Conservation (phyloP, 2,113 vertebrate species). For the Solea senegalensis region DNA sequence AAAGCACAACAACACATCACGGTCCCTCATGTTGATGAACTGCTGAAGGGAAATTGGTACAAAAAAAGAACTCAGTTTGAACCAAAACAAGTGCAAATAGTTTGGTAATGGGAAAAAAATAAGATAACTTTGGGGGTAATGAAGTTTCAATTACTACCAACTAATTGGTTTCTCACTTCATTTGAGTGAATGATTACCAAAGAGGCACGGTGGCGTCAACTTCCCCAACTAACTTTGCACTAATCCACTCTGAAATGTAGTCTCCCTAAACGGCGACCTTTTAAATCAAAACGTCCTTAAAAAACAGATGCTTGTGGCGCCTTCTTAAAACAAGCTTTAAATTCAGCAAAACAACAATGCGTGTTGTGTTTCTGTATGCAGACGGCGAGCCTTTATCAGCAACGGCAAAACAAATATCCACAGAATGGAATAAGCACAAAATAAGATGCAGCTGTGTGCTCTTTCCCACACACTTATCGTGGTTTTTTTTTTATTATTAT, state of each 20-base stretch:
- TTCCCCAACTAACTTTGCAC: slow-evolving; percentile 31
- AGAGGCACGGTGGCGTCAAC: slow-evolving; percentile 37
- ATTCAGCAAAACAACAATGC: not conserved
- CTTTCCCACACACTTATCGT: not conserved
- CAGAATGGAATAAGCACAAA: slow-evolving; percentile 36
- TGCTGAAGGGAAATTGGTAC: no score
- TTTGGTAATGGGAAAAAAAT: slow-evolving; percentile 14
- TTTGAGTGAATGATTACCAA: slow-evolving; percentile 49
- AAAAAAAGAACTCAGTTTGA: slow-evolving; percentile 1
- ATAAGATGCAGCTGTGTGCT: slow-evolving; percentile 27
- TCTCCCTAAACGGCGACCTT: not conserved
- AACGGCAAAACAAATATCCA: slow-evolving; percentile 30
- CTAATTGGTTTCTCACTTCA: slow-evolving; percentile 60
- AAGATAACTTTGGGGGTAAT: not conserved
- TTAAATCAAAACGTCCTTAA: not conserved
- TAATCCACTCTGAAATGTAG: slow-evolving; percentile 8
- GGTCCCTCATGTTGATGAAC: no score
- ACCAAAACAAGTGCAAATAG: slow-evolving; percentile 12
- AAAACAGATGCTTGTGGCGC: not conserved
- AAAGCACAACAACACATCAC: no score
- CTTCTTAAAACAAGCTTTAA: not conserved
- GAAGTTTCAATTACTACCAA: slow-evolving; percentile 29
- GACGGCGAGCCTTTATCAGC: not conserved
- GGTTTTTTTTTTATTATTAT: not conserved
- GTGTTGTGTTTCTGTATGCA: not conserved